A percentile compares a stretch with the other conserved stretches of the same genome.
phyloP scores from a whole-genome alignment of 2,888 invertebrate genomes.

The Heliconius aoede region DNA sequence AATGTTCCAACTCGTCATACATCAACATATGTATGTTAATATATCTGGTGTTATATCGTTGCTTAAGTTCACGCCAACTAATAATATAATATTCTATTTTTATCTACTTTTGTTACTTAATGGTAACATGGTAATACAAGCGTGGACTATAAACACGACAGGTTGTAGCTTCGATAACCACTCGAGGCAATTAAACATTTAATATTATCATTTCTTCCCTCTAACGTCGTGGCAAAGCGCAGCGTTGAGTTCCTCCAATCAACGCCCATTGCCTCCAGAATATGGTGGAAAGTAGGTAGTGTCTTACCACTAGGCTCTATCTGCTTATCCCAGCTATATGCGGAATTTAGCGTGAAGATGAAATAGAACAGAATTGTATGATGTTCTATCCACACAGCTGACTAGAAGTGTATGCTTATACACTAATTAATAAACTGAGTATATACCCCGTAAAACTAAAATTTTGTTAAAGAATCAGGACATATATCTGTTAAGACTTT shows the following conservation, averaged over 20 bases:
- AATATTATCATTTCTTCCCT: neutral
- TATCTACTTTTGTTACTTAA: too few relatives aligned
- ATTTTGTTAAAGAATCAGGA: too few relatives aligned
- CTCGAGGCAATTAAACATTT: neutral
- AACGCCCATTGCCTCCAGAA: neutral
- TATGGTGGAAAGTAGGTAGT: neutral
- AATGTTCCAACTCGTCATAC: neutral
- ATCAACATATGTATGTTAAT: neutral
- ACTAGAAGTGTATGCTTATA: too few relatives aligned
- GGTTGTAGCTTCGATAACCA: neutral
- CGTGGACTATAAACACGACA: neutral
- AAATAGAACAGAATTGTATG: too few relatives aligned
- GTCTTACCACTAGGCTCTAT: neutral
- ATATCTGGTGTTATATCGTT: too few relatives aligned
- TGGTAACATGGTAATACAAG: too few relatives aligned
- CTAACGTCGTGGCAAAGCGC: neutral
- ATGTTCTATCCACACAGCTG: too few relatives aligned
- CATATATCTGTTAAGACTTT: too few relatives aligned
- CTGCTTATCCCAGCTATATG: neutral
- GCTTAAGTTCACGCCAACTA: too few relatives aligned
- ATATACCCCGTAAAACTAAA: too few relatives aligned
- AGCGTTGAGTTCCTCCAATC: neutral
- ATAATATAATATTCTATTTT: too few relatives aligned
- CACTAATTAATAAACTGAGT: too few relatives aligned
- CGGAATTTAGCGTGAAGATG: neutral